Evolutionary conservation across 2,888 invertebrate genomes (phyloP).

Genomic region (Ernsta delagoae): DNA sequence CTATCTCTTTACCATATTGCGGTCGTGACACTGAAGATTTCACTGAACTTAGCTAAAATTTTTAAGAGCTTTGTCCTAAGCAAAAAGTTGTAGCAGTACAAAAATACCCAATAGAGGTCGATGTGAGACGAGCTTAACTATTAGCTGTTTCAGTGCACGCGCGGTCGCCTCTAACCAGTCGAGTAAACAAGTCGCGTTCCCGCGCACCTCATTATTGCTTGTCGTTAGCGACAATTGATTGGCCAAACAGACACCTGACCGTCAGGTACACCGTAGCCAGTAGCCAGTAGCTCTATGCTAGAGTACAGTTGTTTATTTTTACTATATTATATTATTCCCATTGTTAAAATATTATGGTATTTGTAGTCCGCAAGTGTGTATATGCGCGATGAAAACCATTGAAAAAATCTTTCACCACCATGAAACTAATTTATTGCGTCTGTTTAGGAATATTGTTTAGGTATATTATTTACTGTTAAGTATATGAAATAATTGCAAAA

Average conservation of each 20-base stretch:
- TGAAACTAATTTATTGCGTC: no score
- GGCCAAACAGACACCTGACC: slow-evolving; percentile 42
- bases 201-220: slow-evolving; percentile 73
- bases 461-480: neutral
- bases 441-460: neutral
- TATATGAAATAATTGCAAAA: no score
- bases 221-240: slow-evolving; percentile 77
- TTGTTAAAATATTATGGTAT: no score
- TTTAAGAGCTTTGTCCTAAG: no score
- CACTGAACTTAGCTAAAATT: no score
- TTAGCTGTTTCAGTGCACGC: slow-evolving; percentile 39
- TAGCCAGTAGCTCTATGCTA: slow-evolving; percentile 2
- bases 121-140: neutral
- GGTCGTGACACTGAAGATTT: no score
- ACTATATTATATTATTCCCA: neutral
- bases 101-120: no score
- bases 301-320: neutral
- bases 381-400: no score
- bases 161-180: slow-evolving; percentile 58
- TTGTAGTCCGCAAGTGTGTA: no score
- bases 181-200: slow-evolving; percentile 61
- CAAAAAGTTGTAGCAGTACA: no score
- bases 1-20: no score
- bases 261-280: slow-evolving; percentile 18
- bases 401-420: no score